Percentiles rank a stretch among this genome's conserved stretches.
phyloP scores from a whole-genome alignment of 2,797 vertebrate genomes.

The Aselliscus stoliczkanus region DNA sequence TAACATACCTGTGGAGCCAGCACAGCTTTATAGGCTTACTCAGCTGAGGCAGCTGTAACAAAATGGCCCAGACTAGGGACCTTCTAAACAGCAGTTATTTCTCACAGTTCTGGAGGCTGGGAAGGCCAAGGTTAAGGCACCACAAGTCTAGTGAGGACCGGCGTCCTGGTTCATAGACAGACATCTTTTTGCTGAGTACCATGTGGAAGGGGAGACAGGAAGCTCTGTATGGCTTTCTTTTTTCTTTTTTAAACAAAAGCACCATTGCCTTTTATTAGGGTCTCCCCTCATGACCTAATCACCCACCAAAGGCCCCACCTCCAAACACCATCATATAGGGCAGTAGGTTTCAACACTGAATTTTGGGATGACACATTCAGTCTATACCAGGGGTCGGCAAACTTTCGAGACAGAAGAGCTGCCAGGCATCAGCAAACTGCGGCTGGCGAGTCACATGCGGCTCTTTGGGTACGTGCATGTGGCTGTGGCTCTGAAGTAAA shows the following conservation, averaged over 20 bases:
- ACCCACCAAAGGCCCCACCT: not conserved
- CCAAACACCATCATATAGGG: not conserved
- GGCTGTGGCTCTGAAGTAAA: no score
- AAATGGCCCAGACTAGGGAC: not conserved
- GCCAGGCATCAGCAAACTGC: no score
- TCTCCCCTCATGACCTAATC: not conserved
- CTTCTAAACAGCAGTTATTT: not conserved
- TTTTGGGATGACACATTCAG: not conserved
- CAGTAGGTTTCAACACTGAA: not conserved
- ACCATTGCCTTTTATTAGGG: not conserved
- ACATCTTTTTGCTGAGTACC: not conserved
- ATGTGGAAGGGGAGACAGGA: rapidly evolving
- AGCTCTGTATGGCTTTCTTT: not conserved
- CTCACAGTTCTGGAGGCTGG: not conserved
- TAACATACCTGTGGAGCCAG: not conserved
- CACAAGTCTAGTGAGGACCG: not conserved
- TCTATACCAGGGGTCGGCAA: no score
- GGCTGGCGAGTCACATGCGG: no score
- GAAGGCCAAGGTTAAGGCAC: not conserved
- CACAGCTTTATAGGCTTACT: not conserved
- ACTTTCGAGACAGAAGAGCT: no score
- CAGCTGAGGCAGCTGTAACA: not conserved
- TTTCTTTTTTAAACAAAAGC: not conserved
- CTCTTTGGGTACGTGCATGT: no score
- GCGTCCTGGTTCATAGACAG: not conserved